phyloP scores from a whole-genome alignment of 1,140 invertebrate species.

The Mamestra configurata region DNA sequence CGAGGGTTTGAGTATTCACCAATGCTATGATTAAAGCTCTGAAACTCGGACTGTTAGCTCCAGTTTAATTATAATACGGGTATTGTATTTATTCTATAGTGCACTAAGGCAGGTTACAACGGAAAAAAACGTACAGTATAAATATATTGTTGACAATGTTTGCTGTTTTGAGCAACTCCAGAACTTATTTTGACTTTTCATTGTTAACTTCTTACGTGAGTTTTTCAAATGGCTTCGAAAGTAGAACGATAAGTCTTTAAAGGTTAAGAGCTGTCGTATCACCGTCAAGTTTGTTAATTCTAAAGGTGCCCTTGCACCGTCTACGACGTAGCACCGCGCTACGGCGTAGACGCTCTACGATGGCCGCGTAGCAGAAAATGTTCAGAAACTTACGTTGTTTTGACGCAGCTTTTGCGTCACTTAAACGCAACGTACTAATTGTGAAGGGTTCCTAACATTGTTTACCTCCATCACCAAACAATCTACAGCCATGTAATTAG shows the following conservation, averaged over 20 bases:
- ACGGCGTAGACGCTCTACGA: background rate
- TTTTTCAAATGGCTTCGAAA: too few relatives aligned
- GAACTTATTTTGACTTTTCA: too few relatives aligned
- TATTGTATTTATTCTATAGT: background rate
- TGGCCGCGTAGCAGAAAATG: background rate
- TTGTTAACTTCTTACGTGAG: too few relatives aligned
- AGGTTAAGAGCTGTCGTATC: too few relatives aligned
- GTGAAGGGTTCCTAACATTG: constrained; percentile 25
- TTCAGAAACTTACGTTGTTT: background rate
- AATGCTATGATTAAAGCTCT: constrained; percentile 1
- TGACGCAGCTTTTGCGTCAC: background rate
- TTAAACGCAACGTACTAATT: background rate
- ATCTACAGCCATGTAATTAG: constrained; percentile 53
- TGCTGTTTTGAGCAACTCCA: too few relatives aligned
- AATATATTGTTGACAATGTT: too few relatives aligned
- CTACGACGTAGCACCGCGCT: background rate
- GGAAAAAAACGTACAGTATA: constrained; percentile 6
- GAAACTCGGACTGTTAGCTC: constrained; percentile 1
- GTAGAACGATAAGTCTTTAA: too few relatives aligned
- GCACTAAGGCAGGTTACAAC: background rate
- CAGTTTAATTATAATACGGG: background rate
- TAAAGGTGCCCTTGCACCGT: background rate
- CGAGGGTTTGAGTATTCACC: constrained; percentile 4
- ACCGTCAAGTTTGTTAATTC: background rate
- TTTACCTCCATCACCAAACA: constrained; percentile 9